Evolutionary conservation across 2,888 invertebrate genomes (phyloP).

Genomic region (Lithophane ornitopus): DNA sequence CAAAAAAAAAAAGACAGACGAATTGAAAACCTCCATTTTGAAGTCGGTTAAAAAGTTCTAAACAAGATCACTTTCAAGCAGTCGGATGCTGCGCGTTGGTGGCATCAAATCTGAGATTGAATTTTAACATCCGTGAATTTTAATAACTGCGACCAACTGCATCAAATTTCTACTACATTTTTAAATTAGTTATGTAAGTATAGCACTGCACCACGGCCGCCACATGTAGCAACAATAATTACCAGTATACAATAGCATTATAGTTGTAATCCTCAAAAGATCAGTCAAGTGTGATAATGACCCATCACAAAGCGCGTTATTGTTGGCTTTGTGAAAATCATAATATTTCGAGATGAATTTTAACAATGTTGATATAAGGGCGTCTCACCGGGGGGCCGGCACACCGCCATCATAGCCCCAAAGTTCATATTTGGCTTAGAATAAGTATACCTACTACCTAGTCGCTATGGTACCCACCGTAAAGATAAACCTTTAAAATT

Average conservation of each 20-base stretch:
- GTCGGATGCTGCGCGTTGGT: too few species aligned
- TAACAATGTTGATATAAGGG: constrained; percentile 41
- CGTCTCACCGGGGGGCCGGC: constrained; percentile 43
- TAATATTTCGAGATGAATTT: constrained; percentile 51
- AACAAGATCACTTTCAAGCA: too few species aligned
- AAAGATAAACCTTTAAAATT: too few species aligned
- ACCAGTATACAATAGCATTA: constrained; percentile 47
- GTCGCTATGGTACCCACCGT: neutral
- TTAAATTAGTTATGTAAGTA: neutral
- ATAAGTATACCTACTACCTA: neutral
- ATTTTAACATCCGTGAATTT: too few species aligned
- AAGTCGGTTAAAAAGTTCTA: neutral
- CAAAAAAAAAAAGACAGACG: too few species aligned
- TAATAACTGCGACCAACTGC: neutral
- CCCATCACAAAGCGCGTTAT: constrained; percentile 43
- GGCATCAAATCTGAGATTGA: neutral
- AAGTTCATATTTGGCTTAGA: neutral
- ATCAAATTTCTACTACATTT: neutral
- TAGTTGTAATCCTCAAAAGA: constrained; percentile 52
- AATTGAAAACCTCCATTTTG: too few species aligned
- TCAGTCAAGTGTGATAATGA: constrained; percentile 59
- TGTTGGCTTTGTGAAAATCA: constrained; percentile 54
- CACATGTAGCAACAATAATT: constrained; percentile 56
- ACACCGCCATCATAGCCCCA: constrained; percentile 3
- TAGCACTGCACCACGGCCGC: neutral